These are phyloP conservation scores for Spermophilus dauricus DNA, from an alignment of 2,113 vertebrate genomes.

Conservation along the genomic window DNA sequence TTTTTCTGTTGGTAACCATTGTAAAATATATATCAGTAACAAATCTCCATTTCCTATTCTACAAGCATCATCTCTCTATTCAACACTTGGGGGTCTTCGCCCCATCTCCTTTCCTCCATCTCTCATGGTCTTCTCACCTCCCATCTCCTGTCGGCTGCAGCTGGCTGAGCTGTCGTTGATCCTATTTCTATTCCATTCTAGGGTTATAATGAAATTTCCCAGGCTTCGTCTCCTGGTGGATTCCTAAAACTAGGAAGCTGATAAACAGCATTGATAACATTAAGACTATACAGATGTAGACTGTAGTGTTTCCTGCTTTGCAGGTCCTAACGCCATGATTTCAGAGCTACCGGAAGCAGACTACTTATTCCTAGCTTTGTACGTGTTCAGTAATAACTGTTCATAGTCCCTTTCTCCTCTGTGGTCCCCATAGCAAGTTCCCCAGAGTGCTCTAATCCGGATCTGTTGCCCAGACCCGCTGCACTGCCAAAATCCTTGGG, in stretches of 20 bases:
- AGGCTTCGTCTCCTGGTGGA: background rate
- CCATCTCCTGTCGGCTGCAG: background rate
- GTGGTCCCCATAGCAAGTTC: too few species aligned
- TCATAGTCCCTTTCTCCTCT: background rate
- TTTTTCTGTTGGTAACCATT: background rate
- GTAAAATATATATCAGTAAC: background rate
- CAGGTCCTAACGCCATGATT: background rate
- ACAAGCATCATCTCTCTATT: background rate
- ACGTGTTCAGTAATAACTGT: background rate
- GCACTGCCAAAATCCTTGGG: too few species aligned
- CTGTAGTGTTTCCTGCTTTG: background rate
- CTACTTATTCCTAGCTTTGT: background rate
- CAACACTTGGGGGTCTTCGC: too few species aligned
- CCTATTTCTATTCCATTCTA: slow-evolving; percentile 14
- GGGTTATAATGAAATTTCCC: slow-evolving; percentile 28
- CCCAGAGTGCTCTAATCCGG: background rate
- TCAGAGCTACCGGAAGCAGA: background rate
- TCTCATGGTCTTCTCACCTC: background rate
- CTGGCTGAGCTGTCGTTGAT: background rate
- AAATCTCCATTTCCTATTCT: background rate
- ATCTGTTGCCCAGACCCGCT: background rate
- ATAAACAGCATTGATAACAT: slow-evolving; percentile 46
- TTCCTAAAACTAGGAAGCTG: slow-evolving; percentile 41
- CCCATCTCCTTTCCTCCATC: rapidly evolving
- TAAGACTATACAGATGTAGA: slow-evolving; percentile 61